Evolutionary conservation across 53 echinoderm and acorn worm genomes (phyloP), one percentile per base, ranked within the genome.

Genomic region (Stichopus horrens): DNA sequence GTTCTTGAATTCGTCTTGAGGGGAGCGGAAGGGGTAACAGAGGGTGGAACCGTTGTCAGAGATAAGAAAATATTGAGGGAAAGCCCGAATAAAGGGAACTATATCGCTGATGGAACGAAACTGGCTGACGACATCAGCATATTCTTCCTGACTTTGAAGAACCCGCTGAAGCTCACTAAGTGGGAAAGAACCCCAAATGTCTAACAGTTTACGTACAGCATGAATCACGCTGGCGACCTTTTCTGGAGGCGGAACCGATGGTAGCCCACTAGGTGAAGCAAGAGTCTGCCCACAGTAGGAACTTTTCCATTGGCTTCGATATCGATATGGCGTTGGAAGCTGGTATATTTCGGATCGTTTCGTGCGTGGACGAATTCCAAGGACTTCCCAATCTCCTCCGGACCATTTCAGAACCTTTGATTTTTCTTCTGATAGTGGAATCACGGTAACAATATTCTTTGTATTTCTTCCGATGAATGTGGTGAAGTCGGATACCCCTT

Each of bases 281-380:
- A 68, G 71, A 68, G 71, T 19, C 18, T 68, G 71, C 71, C 19
- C 71, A 16, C 71, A 68, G 71, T 68, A 68, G 71, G 71, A 68
- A 68, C 71, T 68, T 16, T 68, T 68, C 71, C 71, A 68, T n/a
- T 68, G 71, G 19, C 71, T 68, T 6, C 71, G 71, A 68, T 18
- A 68, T 16, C 71, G 16, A 68, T 68, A 68, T n/a, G 71, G 71
- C 18, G n/a, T n/a, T 6, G 71, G 71, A 16, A 68, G 71, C 5
- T 68, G 71, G 18, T 68, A 71, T 4, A 71, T 71, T 7, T 71
- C 71, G 71, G 71, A 20, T 71, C 71, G 4, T 71, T 20, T 71
- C n/a, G 18, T n/a, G 18, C 71, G 71, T 18, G 71, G 71, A 18
- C 71, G 71, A 16, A 71, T 18, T 71, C n/a, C 71, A 18, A 71